phyloP scores from a whole-genome alignment of 2,888 invertebrate species.

The Parasteatoda lunata region DNA sequence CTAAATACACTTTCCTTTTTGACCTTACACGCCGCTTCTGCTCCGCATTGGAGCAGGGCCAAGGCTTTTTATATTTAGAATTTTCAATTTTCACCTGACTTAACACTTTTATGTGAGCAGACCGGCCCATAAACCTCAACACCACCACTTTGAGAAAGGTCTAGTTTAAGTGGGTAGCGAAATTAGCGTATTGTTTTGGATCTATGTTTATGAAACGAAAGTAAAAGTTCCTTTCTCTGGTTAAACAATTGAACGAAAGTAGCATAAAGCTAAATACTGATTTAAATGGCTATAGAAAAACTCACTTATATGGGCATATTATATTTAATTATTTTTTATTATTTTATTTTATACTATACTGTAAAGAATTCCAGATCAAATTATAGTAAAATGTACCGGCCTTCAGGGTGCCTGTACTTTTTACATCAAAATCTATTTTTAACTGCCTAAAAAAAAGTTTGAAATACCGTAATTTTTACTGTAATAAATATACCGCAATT shows the following conservation, averaged over 20 bases:
- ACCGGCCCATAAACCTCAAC: not conserved
- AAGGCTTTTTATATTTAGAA: conserved; percentile 37
- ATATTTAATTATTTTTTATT: too few species aligned
- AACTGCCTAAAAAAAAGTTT: too few species aligned
- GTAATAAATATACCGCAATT: too few species aligned
- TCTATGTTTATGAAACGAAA: not conserved
- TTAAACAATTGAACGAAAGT: not conserved
- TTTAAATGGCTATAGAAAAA: not conserved
- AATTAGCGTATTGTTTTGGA: not conserved
- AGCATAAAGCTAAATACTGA: not conserved
- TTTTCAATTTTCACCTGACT: conserved; percentile 44
- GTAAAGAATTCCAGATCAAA: too few species aligned
- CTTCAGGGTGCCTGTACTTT: too few species aligned
- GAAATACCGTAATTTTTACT: too few species aligned
- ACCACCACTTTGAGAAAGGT: not conserved
- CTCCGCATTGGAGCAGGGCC: conserved; percentile 40
- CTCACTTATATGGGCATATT: too few species aligned
- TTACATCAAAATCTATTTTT: too few species aligned
- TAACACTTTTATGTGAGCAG: not conserved
- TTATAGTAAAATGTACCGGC: too few species aligned
- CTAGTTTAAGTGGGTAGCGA: not conserved
- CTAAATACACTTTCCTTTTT: conserved; percentile 55
- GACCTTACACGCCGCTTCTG: conserved; percentile 40
- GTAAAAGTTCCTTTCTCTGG: not conserved
- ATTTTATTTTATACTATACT: too few species aligned